Base-by-base conservation (phyloP, 2,113 vertebrate species). In the Oxygymnocypris stewartii region DNA sequence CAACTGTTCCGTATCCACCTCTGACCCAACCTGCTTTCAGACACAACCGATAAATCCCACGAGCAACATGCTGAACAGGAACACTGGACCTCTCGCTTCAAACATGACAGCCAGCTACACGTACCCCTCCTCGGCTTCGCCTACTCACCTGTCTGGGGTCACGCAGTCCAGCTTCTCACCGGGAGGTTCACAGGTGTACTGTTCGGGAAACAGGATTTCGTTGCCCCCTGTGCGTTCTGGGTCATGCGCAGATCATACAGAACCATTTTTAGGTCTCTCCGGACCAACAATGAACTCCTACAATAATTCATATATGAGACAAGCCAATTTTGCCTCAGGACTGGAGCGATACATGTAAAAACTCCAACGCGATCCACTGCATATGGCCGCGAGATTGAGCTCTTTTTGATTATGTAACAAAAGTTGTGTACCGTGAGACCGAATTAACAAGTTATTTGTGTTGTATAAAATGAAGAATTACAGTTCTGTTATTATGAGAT, bases 261-360 rank as follows among this genome's bases (percentile, higher is more conserved):
- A 99, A 80, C 96, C 96, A 84, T 95, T 97, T 16, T 92, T 98
- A 91, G 96, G 96, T 82, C 93, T 96, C 84, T 92, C 96, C 0
- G 63, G 93, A 0, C 92, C 95, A 0, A 87, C 94, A 82, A 90
- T 96, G 54, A 94, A 96, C 91, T 94, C 95, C 31, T 95, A 96
- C 83, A 94, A 95, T 91, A 96, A 96, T 49, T 78, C 93, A 16
- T 99, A 99, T 91, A 93, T 96, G 95, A 93, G 97, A 85, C 97
- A 96, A 79, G 92, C 96, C 71, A 96, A 94, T 91, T 99, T 96
- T 90, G 90, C 95, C 0, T 79, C 96, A 0, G 96, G 96, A 35
- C 88, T 99, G 69, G 97, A 99, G 90, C 94, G 97, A 16, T 99
- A 98, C 88, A 95, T 99, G 96, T 99, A 93, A 93, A 78, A 61